These are phyloP conservation scores for Thysanoteuthis rhombus DNA, from an alignment of 2,888 invertebrate genomes.

Conservation along the genomic window DNA sequence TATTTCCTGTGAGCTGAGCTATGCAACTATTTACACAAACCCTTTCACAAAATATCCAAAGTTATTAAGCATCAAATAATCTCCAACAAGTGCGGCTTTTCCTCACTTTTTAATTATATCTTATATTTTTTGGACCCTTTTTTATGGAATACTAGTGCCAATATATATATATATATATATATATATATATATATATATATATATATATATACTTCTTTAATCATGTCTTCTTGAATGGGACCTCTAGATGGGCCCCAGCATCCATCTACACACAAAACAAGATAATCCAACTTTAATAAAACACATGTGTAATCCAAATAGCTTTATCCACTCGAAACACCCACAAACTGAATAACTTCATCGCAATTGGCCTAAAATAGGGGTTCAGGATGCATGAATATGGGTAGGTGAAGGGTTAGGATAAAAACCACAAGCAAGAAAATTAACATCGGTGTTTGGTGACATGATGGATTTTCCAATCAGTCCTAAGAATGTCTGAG, in stretches of 20 bases:
- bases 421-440: background rate
- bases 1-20: too few species aligned
- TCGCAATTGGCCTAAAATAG: background rate
- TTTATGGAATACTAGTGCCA: too few species aligned
- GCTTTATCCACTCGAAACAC: background rate
- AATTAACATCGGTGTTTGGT: background rate
- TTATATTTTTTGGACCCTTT: too few species aligned
- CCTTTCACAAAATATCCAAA: too few species aligned
- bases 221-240: background rate
- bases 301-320: background rate
- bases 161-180: background rate
- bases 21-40: too few species aligned
- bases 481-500: background rate
- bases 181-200: background rate
- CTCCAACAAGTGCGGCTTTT: too few species aligned
- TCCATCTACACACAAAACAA: background rate
- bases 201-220: background rate
- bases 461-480: background rate
- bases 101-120: too few species aligned
- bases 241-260: too few species aligned
- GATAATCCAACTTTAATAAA: background rate
- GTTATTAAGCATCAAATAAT: too few species aligned
- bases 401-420: background rate
- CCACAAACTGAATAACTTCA: too few species aligned
- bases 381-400: background rate